Base-by-base conservation (phyloP, 1,140 invertebrate genomes). In the Drosophila auraria region DNA sequence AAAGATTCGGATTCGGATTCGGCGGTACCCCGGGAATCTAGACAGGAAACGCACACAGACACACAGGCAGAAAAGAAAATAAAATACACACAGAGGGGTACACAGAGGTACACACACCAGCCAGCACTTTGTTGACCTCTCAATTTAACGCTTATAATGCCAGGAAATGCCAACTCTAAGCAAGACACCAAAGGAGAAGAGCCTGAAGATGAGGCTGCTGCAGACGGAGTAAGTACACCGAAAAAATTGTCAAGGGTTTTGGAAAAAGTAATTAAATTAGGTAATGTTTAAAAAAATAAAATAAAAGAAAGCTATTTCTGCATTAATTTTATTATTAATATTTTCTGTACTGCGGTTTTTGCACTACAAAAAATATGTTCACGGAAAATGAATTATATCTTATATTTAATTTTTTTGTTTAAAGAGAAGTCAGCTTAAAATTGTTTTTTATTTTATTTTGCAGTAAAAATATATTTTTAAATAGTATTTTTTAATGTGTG, bases 111-210 rank as follows among this genome's bases (percentile, higher is more conserved):
- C 20, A 57, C 61, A 69, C 60, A 50, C 64, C 27, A 65, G 17
- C 66, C 70, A 78, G 66, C 83, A 70, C 62, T 78, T 50, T 76
- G 83, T 81, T 87, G 84, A 87, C 84, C 84, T 87, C 84, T 87
- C 84, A 87, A 87, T 87, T 87, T 87, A 87, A 83, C 84, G 84
- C 84, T 83, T 87, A 87, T 87, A 87, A 89, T 79, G 84, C 84
- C 84, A 89, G 84, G 84, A 87, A 87, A 87, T 87, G 84, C 78
- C 84, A 83, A 87, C 68, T 82, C 72, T 68, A 57, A 36, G 57
- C 57, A 49, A 81, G 65, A 73, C 70, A 73, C 72, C 54, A 68
- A 61, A 66, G 51, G 64, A 57, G 70, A 81, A 58, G 38, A 64
- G 50, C 30, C 58, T 62, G 38, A 51, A 42, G 82, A 76, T 51